phyloP scores from a whole-genome alignment of 2,888 invertebrate species.

The Acanthacorydalis orientalis region DNA sequence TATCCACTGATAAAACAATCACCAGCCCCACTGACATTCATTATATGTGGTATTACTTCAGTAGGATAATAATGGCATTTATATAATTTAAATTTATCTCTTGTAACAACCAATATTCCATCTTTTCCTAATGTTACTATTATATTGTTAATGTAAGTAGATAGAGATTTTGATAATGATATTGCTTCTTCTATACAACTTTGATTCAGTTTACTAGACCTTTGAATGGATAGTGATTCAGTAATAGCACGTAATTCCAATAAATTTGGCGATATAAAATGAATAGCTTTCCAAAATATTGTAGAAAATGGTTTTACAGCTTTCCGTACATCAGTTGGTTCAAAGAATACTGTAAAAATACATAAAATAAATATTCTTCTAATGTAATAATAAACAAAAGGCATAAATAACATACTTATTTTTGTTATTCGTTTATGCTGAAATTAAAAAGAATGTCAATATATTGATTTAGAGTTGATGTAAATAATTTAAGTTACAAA shows the following conservation, averaged over 20 bases:
- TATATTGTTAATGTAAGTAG: constrained; percentile 34
- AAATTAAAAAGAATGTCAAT: no score
- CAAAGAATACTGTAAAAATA: constrained; percentile 62
- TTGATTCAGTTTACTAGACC: not conserved
- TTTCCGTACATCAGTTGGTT: constrained; percentile 71
- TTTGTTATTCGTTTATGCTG: no score
- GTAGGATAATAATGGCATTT: constrained; percentile 25
- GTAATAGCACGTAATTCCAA: constrained; percentile 58
- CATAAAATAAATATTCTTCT: no score
- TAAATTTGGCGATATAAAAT: constrained; percentile 64
- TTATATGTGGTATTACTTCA: constrained; percentile 26
- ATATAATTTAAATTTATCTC: constrained; percentile 13
- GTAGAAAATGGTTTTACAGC: constrained; percentile 51
- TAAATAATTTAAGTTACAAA: no score
- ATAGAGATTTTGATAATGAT: constrained; percentile 19
- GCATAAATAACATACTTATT: no score
- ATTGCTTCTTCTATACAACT: not conserved
- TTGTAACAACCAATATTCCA: constrained; percentile 36
- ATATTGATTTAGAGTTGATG: no score
- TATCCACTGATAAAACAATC: constrained; percentile 61
- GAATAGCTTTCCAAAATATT: constrained; percentile 27
- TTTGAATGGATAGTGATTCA: constrained; percentile 24
- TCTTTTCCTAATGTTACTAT: constrained; percentile 43
- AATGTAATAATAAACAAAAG: no score
- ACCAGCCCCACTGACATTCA: constrained; percentile 70